phyloP scores from a whole-genome alignment of 1,140 invertebrate species.

The Euura lappo region DNA sequence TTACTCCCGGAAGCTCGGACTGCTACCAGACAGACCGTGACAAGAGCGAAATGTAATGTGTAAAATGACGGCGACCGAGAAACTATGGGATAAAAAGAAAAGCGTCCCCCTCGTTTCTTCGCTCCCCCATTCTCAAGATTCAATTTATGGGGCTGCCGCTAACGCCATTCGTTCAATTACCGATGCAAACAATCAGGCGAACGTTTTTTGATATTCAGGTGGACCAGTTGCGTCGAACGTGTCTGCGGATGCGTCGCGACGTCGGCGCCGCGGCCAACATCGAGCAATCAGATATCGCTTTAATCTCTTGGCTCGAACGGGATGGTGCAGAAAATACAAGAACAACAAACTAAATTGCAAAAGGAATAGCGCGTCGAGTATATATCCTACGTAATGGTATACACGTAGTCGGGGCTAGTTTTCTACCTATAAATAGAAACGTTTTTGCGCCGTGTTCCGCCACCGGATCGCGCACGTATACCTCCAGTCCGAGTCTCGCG shows the following conservation, averaged over 20 bases:
- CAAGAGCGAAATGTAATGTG: no score
- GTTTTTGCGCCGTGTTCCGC: constrained; percentile 2
- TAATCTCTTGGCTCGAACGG: neutral
- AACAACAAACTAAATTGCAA: constrained; percentile 5
- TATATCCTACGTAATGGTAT: neutral
- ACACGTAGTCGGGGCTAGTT: neutral
- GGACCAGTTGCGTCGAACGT: neutral
- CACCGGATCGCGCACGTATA: neutral
- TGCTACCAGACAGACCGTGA: no score
- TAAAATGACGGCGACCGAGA: no score
- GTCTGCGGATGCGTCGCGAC: neutral
- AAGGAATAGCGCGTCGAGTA: neutral
- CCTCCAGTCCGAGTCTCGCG: neutral
- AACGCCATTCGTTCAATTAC: neutral
- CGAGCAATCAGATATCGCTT: constrained; percentile 1
- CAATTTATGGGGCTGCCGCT: neutral
- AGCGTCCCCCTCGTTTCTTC: no score
- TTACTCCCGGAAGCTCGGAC: no score
- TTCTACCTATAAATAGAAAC: neutral
- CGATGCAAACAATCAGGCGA: no score
- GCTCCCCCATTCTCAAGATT: neutral
- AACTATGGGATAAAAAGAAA: no score
- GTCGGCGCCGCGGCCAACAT: neutral
- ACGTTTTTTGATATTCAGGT: no score
- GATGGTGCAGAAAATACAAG: neutral